Evolutionary conservation across 2,888 invertebrate genomes (phyloP).

Genomic region (Pemphredon lugubris): DNA sequence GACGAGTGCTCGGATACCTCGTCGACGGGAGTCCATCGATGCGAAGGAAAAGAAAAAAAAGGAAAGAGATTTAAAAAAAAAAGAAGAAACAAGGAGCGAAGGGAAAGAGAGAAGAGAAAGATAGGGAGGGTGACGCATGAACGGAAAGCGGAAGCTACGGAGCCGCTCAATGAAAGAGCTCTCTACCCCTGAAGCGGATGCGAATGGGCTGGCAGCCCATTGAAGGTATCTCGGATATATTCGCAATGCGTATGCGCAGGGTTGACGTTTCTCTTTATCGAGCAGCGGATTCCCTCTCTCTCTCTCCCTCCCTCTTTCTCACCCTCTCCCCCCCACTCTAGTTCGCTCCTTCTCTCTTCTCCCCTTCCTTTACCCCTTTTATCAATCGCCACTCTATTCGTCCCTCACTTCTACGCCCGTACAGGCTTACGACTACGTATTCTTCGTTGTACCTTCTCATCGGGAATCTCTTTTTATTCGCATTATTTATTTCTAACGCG

Average conservation of each 20-base stretch:
- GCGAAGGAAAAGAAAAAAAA: conserved; percentile 2
- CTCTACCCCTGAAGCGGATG: conserved; percentile 70
- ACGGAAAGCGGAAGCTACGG: conserved; percentile 74
- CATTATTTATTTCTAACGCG: no score
- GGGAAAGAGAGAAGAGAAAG: conserved; percentile 24
- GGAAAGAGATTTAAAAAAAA: conserved; percentile 26
- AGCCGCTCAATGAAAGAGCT: conserved; percentile 77
- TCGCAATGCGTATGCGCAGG: conserved; percentile 70
- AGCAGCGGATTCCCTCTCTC: conserved; percentile 45
- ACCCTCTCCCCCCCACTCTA: neutral
- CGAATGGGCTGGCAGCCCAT: conserved; percentile 77
- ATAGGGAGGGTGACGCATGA: conserved; percentile 67
- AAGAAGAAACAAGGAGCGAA: conserved; percentile 26
- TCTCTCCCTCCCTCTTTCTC: conserved; percentile 1
- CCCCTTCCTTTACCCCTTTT: neutral
- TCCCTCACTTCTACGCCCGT: neutral
- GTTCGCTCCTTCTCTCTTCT: neutral
- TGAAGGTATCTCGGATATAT: conserved; percentile 69
- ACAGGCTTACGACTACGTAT: no score
- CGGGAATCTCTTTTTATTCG: no score
- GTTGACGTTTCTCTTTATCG: conserved; percentile 62
- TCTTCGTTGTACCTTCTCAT: no score
- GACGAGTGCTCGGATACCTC: no score
- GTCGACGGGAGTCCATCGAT: neutral
- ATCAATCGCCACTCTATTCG: neutral